phyloP scores from a whole-genome alignment of 2,797 vertebrate genomes.

The Halcyon chelicuti region DNA sequence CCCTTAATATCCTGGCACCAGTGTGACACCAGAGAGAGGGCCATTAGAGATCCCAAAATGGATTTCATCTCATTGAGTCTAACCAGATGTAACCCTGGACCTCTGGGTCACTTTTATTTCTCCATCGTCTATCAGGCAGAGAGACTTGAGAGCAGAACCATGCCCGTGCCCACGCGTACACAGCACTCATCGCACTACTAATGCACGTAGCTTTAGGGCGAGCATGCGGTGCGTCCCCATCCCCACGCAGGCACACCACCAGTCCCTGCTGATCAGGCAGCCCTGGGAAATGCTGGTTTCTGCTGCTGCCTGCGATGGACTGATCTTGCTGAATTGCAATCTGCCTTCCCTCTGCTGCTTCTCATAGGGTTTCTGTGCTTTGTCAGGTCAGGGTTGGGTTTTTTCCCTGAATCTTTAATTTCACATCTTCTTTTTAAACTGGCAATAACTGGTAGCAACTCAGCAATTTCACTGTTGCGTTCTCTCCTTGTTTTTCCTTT shows the following conservation, averaged over 20 bases:
- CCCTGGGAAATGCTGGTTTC: not conserved
- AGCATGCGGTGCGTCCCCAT: fast-evolving
- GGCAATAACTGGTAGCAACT: not conserved
- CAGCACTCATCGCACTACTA: not conserved
- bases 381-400: not conserved
- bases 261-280: not conserved
- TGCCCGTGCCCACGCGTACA: fast-evolving
- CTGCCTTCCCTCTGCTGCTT: not conserved
- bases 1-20: conserved; percentile 22
- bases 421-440: not conserved
- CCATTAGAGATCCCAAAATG: not conserved
- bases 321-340: not conserved
- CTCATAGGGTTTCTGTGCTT: not conserved
- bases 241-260: fast-evolving
- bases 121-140: not conserved
- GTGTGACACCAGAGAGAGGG: not conserved
- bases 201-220: fast-evolving
- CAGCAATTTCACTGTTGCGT: not conserved
- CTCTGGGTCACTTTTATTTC: not conserved
- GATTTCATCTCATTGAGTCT: not conserved
- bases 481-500: not conserved
- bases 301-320: not conserved
- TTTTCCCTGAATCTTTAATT: not conserved
- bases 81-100: not conserved
- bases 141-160: not conserved